Evolutionary conservation across 2,888 invertebrate genomes (phyloP), one percentile per base, ranked within the genome.

Genomic region (Oligia fasciuncula): DNA sequence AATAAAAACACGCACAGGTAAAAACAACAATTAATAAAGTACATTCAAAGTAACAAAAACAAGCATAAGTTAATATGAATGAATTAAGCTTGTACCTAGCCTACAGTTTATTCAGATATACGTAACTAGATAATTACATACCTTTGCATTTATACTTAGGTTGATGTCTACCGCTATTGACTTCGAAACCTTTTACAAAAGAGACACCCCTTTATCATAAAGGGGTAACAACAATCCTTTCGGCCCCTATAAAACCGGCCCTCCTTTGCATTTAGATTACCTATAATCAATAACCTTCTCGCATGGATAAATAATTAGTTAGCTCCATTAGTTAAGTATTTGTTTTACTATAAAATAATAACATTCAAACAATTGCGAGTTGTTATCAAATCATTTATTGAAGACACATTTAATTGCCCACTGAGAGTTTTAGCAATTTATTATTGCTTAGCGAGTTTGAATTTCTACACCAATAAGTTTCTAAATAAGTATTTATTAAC

Each of bases 181-280:
- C 13, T 40, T 54, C 0, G 4, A 57, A 77, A 68, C n/a, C 29
- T 43, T 77, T 83, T 62, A 54, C n/a, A 54, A 51, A 65, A 67
- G 54, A 76, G 5, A 14, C 49, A 46, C n/a, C 60, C 17, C 76
- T 57, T 77, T 76, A 65, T 67, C 29, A 17, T 57, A 62, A 62
- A 76, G 40, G 51, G 35, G n/a, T 43, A 11, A 46, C 49, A 76
- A 70, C 57, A 70, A 70, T 60, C 46, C 65, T 66, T 81, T 76
- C 23, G 14, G 29, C 63, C 40, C 57, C 35, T 73, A 68, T 70
- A 51, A 19, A 14, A 62, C 43, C 49, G 54, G 14, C 8, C 51
- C 35, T 11, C 11, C 62, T 81, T 81, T 57, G 62, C 51, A 35
- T 80, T 74, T 49, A 68, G 29, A 80, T 73, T 60, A 29, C 29